Evolutionary conservation across 2,888 invertebrate species (phyloP).

Genomic region (Tenodera sinensis): DNA sequence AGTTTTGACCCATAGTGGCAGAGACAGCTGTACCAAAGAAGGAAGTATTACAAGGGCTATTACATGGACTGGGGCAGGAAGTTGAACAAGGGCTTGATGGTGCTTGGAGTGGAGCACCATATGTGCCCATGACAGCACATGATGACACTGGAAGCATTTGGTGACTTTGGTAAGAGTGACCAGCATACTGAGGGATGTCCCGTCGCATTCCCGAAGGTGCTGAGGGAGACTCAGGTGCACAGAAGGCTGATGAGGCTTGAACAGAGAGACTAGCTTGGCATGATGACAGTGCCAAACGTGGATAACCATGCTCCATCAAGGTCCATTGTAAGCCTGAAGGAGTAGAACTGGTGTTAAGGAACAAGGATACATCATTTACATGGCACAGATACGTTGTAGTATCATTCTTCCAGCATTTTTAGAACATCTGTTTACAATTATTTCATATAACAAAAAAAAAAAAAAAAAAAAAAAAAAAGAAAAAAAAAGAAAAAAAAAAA

Average conservation of each 20-base stretch:
- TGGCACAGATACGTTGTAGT: slow-evolving; percentile 42
- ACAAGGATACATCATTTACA: slow-evolving; percentile 36
- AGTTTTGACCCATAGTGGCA: slow-evolving; percentile 38
- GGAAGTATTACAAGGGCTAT: slow-evolving; percentile 37
- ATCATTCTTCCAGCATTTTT: background rate
- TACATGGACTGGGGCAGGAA: slow-evolving; percentile 35
- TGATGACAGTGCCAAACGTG: slow-evolving; percentile 66
- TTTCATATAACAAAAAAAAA: background rate
- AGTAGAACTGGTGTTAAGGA: slow-evolving; percentile 35
- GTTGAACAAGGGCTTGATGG: slow-evolving; percentile 27
- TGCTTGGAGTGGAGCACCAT: background rate
- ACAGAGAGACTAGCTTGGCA: slow-evolving; percentile 54
- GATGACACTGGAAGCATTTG: slow-evolving; percentile 26
- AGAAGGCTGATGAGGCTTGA: slow-evolving; percentile 45
- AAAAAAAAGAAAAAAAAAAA: too few relatives aligned
- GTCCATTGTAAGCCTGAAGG: slow-evolving; percentile 82
- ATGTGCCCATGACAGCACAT: slow-evolving; percentile 17
- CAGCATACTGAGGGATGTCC: slow-evolving; percentile 21
- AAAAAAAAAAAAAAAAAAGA: too few relatives aligned
- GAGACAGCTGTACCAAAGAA: background rate
- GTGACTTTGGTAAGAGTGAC: slow-evolving; percentile 20
- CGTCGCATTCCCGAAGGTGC: background rate
- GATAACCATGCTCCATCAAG: slow-evolving; percentile 76
- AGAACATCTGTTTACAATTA: background rate
- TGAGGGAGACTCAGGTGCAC: slow-evolving; percentile 43